These are phyloP conservation scores for Poecilia velifera DNA, from an alignment of 2,797 vertebrate species.

Conservation along the genomic window DNA sequence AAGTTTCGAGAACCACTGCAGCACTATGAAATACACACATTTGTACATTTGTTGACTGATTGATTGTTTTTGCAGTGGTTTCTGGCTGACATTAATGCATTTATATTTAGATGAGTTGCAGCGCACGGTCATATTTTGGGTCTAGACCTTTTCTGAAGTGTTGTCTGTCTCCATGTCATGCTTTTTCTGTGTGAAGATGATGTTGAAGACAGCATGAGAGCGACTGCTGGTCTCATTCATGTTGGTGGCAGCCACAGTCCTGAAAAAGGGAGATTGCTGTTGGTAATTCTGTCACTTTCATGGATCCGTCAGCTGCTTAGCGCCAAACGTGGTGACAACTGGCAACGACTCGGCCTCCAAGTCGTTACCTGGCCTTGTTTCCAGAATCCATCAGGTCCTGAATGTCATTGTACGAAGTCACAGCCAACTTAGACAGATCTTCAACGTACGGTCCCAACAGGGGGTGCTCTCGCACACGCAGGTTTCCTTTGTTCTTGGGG, in stretches of 20 bases:
- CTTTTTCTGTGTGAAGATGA: slow-evolving; percentile 98
- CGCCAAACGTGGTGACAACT: not conserved
- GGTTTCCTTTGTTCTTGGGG: slow-evolving; percentile 98
- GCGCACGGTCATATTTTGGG: not conserved
- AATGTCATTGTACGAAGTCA: slow-evolving; percentile 97
- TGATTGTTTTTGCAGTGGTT: not conserved
- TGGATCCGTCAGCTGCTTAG: not conserved
- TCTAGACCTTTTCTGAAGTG: slow-evolving; percentile 91
- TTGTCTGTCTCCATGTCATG: slow-evolving; percentile 88
- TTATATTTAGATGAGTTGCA: not conserved
- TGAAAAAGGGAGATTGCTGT: slow-evolving; percentile 50
- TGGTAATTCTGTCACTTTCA: not conserved
- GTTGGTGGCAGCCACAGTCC: slow-evolving; percentile 98
- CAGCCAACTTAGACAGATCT: slow-evolving; percentile 96
- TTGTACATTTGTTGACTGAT: not conserved
- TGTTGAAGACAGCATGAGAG: slow-evolving; percentile 97
- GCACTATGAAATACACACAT: not conserved
- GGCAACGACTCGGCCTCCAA: too few relatives aligned
- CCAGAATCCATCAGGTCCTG: slow-evolving; percentile 99
- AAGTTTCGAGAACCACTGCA: not conserved
- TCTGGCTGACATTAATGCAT: not conserved
- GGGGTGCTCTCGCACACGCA: slow-evolving; percentile 95
- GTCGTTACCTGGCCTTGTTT: slow-evolving; percentile 94
- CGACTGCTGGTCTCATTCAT: slow-evolving; percentile 99
- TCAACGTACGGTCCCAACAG: slow-evolving; percentile 97